Evolutionary conservation across 1,140 invertebrate species (phyloP), one percentile per base, ranked within the genome.

Genomic region (Caenorhabditis tropicalis): DNA sequence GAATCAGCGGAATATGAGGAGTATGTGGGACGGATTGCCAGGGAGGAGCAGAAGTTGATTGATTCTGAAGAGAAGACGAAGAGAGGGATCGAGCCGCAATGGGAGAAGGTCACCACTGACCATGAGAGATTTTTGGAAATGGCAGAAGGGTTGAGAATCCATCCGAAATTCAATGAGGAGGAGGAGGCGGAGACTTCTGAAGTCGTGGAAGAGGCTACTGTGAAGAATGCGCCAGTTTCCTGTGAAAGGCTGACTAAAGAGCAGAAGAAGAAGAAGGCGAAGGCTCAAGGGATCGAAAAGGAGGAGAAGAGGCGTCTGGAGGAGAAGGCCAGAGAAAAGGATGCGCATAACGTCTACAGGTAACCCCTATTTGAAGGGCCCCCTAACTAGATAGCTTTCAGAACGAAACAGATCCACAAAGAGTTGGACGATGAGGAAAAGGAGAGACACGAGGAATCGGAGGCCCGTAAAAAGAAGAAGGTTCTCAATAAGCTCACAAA

Each of bases 321-420:
- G 6, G 79, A 86, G 21, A 86, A 84, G 82, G 39, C 49, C 9
- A 79, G 21, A 65, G 43, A 85, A 24, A 27, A 86, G 46, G 51
- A 84, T 24, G 60, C 74, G 19, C 87, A 86, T 46, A 79, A 86
- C n/a, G 82, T 86, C 19, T 86, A 81, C 49, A 82, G 58, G 83
- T 84, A n/a, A 56, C n/a, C n/a, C n/a, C n/a, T n/a, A n/a, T n/a
- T n/a, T n/a, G n/a, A n/a, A n/a, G n/a, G n/a, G n/a, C n/a, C n/a
- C n/a, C n/a, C n/a, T n/a, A n/a, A n/a, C n/a, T n/a, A n/a, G n/a
- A n/a, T n/a, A n/a, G n/a, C n/a, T 81, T 79, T 0, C 58, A 84
- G 83, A 12, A 65, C 83, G 1, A 84, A 84, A 39, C 31, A 39
- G 33, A 58, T 86, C 29, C 74, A 84, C 70, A 86, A 86, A 82